These are phyloP conservation scores for Incurvaria masculella DNA, from an alignment of 2,888 invertebrate species.

Conservation along the genomic window DNA sequence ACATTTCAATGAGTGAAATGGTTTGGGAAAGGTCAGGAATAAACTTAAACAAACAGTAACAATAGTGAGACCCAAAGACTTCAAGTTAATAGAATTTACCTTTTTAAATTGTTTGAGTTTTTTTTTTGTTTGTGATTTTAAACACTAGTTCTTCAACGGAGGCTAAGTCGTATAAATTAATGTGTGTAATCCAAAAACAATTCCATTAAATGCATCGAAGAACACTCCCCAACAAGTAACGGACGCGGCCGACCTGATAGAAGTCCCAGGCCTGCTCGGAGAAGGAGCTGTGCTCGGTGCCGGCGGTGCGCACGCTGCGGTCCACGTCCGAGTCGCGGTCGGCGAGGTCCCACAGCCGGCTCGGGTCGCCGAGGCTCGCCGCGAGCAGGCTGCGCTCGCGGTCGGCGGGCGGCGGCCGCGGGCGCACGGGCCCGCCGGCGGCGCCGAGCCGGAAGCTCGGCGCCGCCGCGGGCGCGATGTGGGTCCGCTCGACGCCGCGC, in stretches of 20 bases:
- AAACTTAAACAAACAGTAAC: too few species aligned
- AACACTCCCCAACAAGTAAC: too few species aligned
- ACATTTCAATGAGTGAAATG: too few species aligned
- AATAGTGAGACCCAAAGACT: too few species aligned
- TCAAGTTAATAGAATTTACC: too few species aligned
- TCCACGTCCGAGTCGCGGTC: conserved; percentile 53
- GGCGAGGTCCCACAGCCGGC: conserved; percentile 41
- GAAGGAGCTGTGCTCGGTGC: conserved; percentile 74
- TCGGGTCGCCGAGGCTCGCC: conserved; percentile 42
- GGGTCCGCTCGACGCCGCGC: conserved; percentile 46
- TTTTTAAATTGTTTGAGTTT: too few species aligned
- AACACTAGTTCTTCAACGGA: too few species aligned
- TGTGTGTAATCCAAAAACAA: too few species aligned
- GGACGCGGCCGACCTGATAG: conserved; percentile 84
- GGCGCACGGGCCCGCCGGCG: conserved; percentile 43
- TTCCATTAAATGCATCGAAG: too few species aligned
- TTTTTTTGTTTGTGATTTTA: too few species aligned
- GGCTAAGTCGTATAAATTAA: too few species aligned
- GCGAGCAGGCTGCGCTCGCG: conserved; percentile 40
- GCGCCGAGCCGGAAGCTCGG: conserved; percentile 67
- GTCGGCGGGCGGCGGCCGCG: conserved; percentile 32
- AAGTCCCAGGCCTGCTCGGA: conserved; percentile 95
- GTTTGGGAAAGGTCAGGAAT: too few species aligned
- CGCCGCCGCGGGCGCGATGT: conserved; percentile 39
- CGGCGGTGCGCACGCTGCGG: conserved; percentile 58